Conservation (phyloP, 2,113 vertebrate species). For the Corynorhinus townsendii region DNA sequence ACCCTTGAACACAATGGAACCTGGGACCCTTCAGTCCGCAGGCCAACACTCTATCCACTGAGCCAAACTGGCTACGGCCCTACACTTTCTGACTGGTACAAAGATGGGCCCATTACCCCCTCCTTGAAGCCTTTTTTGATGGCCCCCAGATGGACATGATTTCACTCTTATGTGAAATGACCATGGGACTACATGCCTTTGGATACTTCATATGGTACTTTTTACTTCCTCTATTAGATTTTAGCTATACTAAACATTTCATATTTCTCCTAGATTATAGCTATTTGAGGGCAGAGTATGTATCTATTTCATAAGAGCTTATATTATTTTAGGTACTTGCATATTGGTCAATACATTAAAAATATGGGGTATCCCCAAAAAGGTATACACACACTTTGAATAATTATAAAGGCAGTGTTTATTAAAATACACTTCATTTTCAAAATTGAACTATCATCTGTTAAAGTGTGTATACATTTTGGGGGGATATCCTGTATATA, state of each 20-base stretch:
- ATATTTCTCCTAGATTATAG: not conserved
- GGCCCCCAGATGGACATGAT: not conserved
- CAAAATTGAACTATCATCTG: too few species aligned
- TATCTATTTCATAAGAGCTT: not conserved
- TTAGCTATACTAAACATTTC: not conserved
- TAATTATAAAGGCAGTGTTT: too few species aligned
- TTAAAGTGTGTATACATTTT: too few species aligned
- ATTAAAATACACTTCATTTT: too few species aligned
- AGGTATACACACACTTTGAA: too few species aligned
- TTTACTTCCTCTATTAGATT: not conserved
- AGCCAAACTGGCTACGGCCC: too few species aligned
- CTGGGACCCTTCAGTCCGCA: too few species aligned
- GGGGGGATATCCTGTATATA: not conserved
- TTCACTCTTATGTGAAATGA: not conserved
- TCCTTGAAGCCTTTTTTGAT: not conserved
- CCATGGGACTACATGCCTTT: not conserved
- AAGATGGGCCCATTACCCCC: not conserved
- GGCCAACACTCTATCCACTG: too few species aligned
- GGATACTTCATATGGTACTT: not conserved
- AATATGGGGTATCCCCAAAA: not conserved
- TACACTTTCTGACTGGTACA: not conserved
- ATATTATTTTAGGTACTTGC: not conserved
- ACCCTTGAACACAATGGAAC: too few species aligned
- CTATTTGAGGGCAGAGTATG: not conserved
- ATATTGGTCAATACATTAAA: not conserved